Evolutionary conservation across 2,888 invertebrate species (phyloP), one percentile per base, ranked within the genome.

Genomic region (Acrocyrtus sp.): DNA sequence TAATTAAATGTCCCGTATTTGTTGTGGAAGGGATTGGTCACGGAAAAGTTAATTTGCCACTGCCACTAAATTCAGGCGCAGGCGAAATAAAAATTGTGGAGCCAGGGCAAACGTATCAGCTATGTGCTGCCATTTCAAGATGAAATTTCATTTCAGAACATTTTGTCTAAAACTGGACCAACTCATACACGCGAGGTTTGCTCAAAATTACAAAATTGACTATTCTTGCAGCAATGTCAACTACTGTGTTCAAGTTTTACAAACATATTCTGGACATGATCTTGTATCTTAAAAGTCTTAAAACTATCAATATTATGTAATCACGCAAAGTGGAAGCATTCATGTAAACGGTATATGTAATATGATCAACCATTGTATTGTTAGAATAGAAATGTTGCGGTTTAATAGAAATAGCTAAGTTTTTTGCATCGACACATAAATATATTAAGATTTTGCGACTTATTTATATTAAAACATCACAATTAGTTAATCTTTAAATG

Each of bases 51-150:
- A 77, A 77, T 27, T 24, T 70, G 8, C 77, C 77, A 8, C 47
- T 77, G 1, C 75, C 77, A 2, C 34, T 77, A 3, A 68, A 69
- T 43, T 72, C 77, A 6, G n/a, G n/a, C n/a, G n/a, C n/a, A n/a
- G 76, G 47, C 0, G 65, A 66, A 50, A 75, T 75, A 4, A 50
- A 12, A 22, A 6, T 67, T 0, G 21, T 53, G 2, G 21, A 60
- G 22, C 12, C 41, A 8, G 17, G 22, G 8, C 27, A 21, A 4
- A 21, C 3, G 3, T 72, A 72, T 21, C 63, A 58, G 19, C 17
- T 72, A 15, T 63, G 63, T 29, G 63, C 29, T 21, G 57, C 63
- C 0, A 34, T 29, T n/a, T 47, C 6, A 47, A 47, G n/a, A 47
- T 39, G 6, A 6, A 39, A 39, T 39, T 39, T 39, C 12, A 39